Evolutionary conservation across 2,888 invertebrate species (phyloP).

Genomic region (Cephonodes hylas): DNA sequence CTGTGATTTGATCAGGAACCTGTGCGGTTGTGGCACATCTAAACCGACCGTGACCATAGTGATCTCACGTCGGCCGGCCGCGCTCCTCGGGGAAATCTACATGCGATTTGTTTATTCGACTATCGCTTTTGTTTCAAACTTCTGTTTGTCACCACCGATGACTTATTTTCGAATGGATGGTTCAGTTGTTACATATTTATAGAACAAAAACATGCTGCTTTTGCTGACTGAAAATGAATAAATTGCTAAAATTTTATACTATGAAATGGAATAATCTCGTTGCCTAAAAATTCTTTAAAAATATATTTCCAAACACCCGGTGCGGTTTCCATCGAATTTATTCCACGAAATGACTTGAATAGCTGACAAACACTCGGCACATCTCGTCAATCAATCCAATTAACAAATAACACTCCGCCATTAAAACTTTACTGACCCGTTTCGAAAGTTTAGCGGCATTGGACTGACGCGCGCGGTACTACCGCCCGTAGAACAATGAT

Average conservation of each 20-base stretch:
- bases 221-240: too few relatives aligned
- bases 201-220: too few relatives aligned
- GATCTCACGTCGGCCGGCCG: slow-evolving; percentile 30
- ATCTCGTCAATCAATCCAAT: slow-evolving; percentile 59
- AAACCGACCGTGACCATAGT: slow-evolving; percentile 60
- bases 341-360: not conserved
- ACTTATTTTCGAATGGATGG: not conserved
- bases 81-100: slow-evolving; percentile 64
- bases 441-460: slow-evolving; percentile 46
- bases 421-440: slow-evolving; percentile 58
- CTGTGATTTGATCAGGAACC: slow-evolving; percentile 46
- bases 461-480: slow-evolving; percentile 21
- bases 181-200: too few relatives aligned
- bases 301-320: too few relatives aligned
- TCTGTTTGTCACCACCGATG: not conserved
- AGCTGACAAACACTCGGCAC: not conserved
- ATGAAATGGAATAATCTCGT: too few relatives aligned
- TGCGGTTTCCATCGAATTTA: too few relatives aligned
- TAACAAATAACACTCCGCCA: slow-evolving; percentile 54
- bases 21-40: slow-evolving; percentile 47
- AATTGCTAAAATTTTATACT: too few relatives aligned
- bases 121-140: slow-evolving; percentile 33
- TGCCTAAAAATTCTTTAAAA: not conserved
- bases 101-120: slow-evolving; percentile 56
- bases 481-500: not conserved